These are phyloP conservation scores for Tiphia femorata DNA, from an alignment of 2,888 invertebrate genomes.

Conservation along the genomic window DNA sequence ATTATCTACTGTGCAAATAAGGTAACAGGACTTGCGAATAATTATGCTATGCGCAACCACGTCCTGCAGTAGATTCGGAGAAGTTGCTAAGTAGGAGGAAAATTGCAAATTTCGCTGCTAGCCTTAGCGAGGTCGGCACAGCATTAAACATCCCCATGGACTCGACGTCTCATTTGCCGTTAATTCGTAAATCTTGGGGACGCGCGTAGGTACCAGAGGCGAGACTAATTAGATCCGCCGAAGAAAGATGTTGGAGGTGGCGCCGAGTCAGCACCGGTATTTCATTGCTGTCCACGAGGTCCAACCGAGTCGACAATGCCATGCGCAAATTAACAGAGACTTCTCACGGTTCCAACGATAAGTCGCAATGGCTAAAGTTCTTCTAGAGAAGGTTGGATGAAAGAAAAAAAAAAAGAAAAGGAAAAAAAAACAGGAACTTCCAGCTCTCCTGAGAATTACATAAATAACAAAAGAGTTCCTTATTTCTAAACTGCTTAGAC, in stretches of 20 bases:
- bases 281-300: background rate
- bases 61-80: background rate
- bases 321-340: slow-evolving; percentile 43
- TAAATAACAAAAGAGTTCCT: background rate
- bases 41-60: background rate
- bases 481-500: too few species aligned
- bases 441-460: background rate
- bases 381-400: too few species aligned
- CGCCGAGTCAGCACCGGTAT: background rate
- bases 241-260: background rate
- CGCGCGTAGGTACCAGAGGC: background rate
- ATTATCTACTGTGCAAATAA: too few species aligned
- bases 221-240: slow-evolving; percentile 3
- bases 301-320: slow-evolving; percentile 27
- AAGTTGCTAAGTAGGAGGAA: background rate
- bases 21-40: too few species aligned
- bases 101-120: background rate
- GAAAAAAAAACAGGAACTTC: background rate
- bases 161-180: slow-evolving; percentile 1
- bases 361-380: too few species aligned
- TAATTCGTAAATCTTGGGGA: slow-evolving; percentile 4
- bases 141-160: background rate
- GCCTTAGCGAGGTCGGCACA: background rate
- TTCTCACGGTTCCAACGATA: slow-evolving; percentile 17
- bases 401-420: background rate